A percentile compares a stretch with the other conserved stretches of the same genome.
Conservation (phyloP, 2,797 vertebrate genomes). For the Mormyrus hasselquistii region DNA sequence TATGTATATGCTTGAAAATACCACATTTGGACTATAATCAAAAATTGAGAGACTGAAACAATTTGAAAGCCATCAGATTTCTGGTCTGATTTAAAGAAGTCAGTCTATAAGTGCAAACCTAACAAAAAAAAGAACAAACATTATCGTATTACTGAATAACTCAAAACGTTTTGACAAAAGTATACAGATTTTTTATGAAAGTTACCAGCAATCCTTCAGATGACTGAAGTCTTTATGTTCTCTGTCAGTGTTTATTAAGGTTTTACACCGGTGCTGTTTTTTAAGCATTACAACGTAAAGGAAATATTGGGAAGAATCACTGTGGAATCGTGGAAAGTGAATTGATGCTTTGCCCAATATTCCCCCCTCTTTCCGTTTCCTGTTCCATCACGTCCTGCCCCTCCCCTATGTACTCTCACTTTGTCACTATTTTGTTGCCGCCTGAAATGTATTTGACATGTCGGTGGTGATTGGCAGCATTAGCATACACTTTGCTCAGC, state of each 20-base stretch:
- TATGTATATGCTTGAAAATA: neutral
- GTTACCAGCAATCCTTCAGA: neutral
- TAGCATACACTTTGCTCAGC: conserved; percentile 99
- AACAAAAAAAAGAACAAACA: neutral
- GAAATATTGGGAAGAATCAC: neutral
- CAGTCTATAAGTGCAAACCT: neutral
- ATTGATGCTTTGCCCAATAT: neutral
- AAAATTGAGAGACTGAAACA: neutral
- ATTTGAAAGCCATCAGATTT: neutral
- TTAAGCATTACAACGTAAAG: neutral
- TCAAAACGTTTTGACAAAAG: neutral
- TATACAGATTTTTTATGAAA: neutral
- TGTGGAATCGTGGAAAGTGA: neutral
- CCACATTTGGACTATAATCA: neutral
- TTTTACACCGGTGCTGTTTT: neutral
- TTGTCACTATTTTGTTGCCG: conserved; percentile 92
- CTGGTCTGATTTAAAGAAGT: neutral
- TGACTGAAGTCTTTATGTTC: neutral
- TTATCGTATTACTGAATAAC: neutral
- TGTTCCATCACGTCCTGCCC: conserved; percentile 14
- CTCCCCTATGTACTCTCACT: conserved; percentile 51
- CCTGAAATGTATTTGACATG: conserved; percentile 99
- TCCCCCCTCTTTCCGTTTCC: neutral
- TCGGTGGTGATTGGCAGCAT: conserved; percentile 99
- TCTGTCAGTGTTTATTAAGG: neutral